phyloP scores from a whole-genome alignment of 2,113 vertebrate genomes.

The Pomatorhinus ruficollis region DNA sequence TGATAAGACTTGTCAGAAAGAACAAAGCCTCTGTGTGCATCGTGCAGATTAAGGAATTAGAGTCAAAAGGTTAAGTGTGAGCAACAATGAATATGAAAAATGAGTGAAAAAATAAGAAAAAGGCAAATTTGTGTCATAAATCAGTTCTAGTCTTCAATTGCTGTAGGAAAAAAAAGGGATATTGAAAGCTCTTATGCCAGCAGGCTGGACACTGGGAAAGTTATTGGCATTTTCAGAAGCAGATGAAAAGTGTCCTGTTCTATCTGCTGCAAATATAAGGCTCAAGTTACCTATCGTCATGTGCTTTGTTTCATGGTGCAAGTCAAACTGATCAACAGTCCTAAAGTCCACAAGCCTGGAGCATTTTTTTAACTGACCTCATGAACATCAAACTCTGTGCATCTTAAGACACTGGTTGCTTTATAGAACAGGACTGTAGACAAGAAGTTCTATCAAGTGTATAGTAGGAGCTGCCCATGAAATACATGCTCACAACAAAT shows the following conservation, averaged over 20 bases:
- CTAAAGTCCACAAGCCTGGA: background rate
- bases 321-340: background rate
- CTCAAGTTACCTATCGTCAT: background rate
- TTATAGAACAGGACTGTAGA: background rate
- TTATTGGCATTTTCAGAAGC: background rate
- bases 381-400: background rate
- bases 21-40: constrained; percentile 79
- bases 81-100: constrained; percentile 82
- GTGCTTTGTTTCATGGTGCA: background rate
- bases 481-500: background rate
- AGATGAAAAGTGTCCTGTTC: background rate
- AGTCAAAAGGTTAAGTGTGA: constrained; percentile 80
- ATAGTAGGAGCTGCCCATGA: background rate
- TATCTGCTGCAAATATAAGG: background rate
- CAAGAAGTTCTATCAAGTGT: background rate
- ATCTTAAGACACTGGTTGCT: background rate
- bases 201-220: constrained; percentile 5
- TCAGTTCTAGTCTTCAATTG: constrained; percentile 61
- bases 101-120: constrained; percentile 74
- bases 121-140: constrained; percentile 75
- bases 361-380: background rate
- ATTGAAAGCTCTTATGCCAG: constrained; percentile 39
- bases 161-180: background rate
- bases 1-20: constrained; percentile 78
- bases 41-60: constrained; percentile 77